These are phyloP conservation scores for Ranitomeya variabilis DNA, from an alignment of 2,113 vertebrate species.

Conservation along the genomic window DNA sequence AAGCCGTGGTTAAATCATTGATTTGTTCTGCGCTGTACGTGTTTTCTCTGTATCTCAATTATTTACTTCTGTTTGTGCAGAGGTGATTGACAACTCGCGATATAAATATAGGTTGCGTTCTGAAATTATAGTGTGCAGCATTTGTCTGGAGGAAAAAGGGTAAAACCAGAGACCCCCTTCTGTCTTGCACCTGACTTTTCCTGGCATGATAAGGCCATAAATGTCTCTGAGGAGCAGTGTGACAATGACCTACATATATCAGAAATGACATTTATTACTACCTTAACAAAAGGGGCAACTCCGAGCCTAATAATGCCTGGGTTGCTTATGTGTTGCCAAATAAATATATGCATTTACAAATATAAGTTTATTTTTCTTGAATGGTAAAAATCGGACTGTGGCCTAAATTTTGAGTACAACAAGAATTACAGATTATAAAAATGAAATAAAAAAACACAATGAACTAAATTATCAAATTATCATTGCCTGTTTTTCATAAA, in stretches of 20 bases:
- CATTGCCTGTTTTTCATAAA: constrained; percentile 3
- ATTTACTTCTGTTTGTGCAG: constrained; percentile 10
- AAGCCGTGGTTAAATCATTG: neutral
- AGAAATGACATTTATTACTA: constrained; percentile 56
- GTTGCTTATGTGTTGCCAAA: constrained; percentile 10
- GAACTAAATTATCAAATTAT: constrained; percentile 23
- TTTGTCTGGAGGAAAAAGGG: constrained; percentile 35
- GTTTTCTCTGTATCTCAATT: neutral
- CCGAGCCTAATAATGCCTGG: constrained; percentile 16
- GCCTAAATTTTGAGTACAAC: constrained; percentile 6
- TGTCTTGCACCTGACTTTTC: constrained; percentile 51
- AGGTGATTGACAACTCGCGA: constrained; percentile 4
- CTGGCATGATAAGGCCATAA: constrained; percentile 41
- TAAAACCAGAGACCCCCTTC: constrained; percentile 33
- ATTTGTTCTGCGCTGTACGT: neutral
- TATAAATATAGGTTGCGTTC: constrained; percentile 36
- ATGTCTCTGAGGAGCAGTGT: constrained; percentile 44
- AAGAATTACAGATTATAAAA: neutral
- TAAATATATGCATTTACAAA: neutral
- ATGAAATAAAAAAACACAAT: neutral
- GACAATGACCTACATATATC: constrained; percentile 53
- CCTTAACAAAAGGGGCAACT: constrained; percentile 33
- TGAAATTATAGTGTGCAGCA: constrained; percentile 26
- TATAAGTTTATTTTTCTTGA: neutral
- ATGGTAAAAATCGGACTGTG: neutral